Evolutionary conservation across 2,888 invertebrate genomes (phyloP), one percentile per base, ranked within the genome.

Genomic region (Endotricha flammealis): DNA sequence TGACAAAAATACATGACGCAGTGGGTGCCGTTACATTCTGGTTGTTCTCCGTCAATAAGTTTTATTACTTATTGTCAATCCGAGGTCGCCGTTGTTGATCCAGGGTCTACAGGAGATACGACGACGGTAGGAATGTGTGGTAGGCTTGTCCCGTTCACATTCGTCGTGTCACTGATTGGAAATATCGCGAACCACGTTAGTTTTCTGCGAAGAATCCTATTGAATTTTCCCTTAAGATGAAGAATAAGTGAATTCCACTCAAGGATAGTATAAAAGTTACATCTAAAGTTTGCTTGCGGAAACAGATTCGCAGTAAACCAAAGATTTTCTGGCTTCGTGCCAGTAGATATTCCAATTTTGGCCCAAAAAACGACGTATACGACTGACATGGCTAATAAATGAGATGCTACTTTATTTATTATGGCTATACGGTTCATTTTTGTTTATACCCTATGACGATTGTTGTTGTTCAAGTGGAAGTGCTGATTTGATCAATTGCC

Each of bases 251-350:
- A 13, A 49, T 60, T 53, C 53, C 46, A 50, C 49, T 56, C 46
- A 49, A 44, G 29, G 22, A 12, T 11, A 22, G 12, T 9, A 30
- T 27, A 33, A 32, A 30, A 41, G 29, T 34, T 35, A 29, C 48
- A 34, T 30, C 42, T 42, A 11, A 8, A 4, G 16, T 17, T 30
- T 12, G 25, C 25, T 16, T 12, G 32, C 16, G 25, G 11, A 51
- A 61, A 55, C 57, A 51, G 57, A 63, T 60, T 57, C 43, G 41
- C 42, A 52, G 39, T 49, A 51, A 57, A 59, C 44, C 42, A 39
- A 33, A 36, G 29, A 30, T 35, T n/a, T n/a, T 42, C 41, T 65
- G 61, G 64, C 58, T 9, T 16, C 8, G 22, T 31, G 57, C 68
- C 66, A 66, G 48, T 32, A 29, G 32, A 38, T 39, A 41, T 33